Base-by-base conservation (phyloP, 2,113 vertebrate species). In the Catharus minimus region DNA sequence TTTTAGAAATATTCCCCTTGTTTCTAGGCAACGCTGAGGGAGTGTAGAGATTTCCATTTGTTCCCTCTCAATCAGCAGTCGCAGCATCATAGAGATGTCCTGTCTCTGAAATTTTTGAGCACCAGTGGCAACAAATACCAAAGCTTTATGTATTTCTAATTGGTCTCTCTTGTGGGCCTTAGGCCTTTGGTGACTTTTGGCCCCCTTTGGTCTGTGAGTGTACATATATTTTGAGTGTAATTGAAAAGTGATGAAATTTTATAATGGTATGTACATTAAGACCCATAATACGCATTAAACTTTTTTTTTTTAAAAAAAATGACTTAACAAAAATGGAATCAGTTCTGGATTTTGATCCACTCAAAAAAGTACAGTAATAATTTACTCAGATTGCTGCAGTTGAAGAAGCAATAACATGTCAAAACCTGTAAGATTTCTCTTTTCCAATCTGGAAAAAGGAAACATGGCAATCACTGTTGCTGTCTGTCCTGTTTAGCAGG, bases 1-100 rank as follows among this genome's bases (percentile, higher is more conserved):
- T 95, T 96, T 90, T 92, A 95, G 92, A 93, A 96, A 85, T 73
- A 22, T 93, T 94, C 74, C 44, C 20, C 23, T 86, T 72, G 96
- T 97, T 97, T 95, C 97, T 95, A 97, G 89, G 96, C 96, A 97
- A 98, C 95, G 2, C 66, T 95, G 86, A 88, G 62, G 71, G 89
- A 92, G 87, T 67, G 60, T 71, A 89, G 65, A n/a, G 13, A 78
- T 94, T 94, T 90, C 64, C 71, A 27, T 83, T 95, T 27, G 49
- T 90, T 93, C 67, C 30, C 27, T 82, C 90, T 82, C 89, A 49
- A 23, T 96, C 84, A 82, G 55, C 73, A 73, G 52, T 81, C 61
- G 81, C 57, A 69, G 32, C 68, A 46, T 68, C 52, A 78, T 44
- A 79, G 92, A 71, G 57, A 58, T 55, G 36, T 56, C 62, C 47